Evolutionary conservation across 2,888 invertebrate species (phyloP).

Genomic region (Plebejus argus): DNA sequence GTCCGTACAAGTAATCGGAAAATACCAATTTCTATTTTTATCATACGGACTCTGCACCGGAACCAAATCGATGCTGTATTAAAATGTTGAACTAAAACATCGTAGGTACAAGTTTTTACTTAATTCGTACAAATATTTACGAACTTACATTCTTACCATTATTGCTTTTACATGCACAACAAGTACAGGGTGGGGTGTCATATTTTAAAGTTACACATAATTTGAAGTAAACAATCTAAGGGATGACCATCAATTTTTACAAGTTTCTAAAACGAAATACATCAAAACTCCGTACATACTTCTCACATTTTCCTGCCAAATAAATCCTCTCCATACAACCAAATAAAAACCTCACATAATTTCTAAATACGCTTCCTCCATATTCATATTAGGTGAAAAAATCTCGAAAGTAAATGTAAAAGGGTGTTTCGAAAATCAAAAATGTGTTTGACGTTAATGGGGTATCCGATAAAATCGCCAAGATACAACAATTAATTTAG

Average conservation of each 20-base stretch:
- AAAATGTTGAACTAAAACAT: neutral
- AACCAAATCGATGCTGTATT: no score
- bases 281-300: slow-evolving; percentile 11
- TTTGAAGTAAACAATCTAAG: neutral
- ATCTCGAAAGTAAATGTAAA: neutral
- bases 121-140: neutral
- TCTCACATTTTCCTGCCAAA: neutral
- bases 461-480: neutral
- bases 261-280: slow-evolving; percentile 12
- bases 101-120: neutral
- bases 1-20: no score
- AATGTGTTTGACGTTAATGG: neutral
- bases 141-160: neutral
- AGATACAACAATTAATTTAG: neutral
- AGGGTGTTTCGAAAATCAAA: neutral
- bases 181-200: neutral
- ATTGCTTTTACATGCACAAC: neutral
- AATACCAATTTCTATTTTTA: no score
- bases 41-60: no score
- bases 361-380: neutral
- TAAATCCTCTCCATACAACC: slow-evolving; percentile 10
- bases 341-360: neutral
- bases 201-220: neutral
- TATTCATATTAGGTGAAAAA: neutral
- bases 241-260: neutral